A percentile compares a stretch with the other conserved stretches of the same genome.
Evolutionary conservation across 1,140 invertebrate species (phyloP).

Genomic region (Euura saliciscinereae): DNA sequence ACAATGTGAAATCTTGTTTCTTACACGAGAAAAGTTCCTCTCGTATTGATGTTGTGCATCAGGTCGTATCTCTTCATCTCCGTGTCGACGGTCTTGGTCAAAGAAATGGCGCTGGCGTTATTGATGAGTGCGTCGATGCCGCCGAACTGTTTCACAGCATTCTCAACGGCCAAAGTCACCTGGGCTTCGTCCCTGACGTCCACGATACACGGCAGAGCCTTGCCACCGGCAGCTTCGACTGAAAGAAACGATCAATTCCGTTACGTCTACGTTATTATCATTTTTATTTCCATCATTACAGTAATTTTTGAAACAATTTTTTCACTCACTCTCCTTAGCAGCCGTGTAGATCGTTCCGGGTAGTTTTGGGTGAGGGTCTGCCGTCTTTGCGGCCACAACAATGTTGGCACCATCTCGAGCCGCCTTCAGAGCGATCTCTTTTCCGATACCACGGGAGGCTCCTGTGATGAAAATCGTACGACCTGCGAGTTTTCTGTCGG

Average conservation of each 20-base stretch:
- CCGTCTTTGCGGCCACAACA: slow-evolving; percentile 96
- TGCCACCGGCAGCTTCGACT: slow-evolving; percentile 92
- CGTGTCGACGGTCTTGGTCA: slow-evolving; percentile 85
- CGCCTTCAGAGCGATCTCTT: slow-evolving; percentile 93
- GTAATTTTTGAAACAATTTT: too few species aligned
- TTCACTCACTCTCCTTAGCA: slow-evolving; percentile 87
- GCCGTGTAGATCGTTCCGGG: slow-evolving; percentile 98
- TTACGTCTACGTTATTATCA: too few species aligned
- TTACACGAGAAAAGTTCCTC: slow-evolving; percentile 93
- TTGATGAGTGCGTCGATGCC: slow-evolving; percentile 96
- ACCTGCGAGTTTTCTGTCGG: slow-evolving; percentile 83
- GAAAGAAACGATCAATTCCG: slow-evolving; percentile 35
- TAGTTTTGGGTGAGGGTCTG: slow-evolving; percentile 92
- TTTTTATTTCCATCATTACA: slow-evolving; percentile 12
- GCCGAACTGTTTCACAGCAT: slow-evolving; percentile 90
- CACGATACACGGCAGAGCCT: slow-evolving; percentile 90
- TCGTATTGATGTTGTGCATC: slow-evolving; percentile 90
- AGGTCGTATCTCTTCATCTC: slow-evolving; percentile 96
- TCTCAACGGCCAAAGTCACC: slow-evolving; percentile 84
- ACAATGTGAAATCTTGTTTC: slow-evolving; percentile 38
- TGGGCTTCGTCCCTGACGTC: slow-evolving; percentile 90
- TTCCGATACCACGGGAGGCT: slow-evolving; percentile 96
- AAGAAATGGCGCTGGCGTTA: slow-evolving; percentile 95
- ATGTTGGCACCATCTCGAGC: slow-evolving; percentile 95
- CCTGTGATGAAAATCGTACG: slow-evolving; percentile 95